phyloP scores from a whole-genome alignment of 2,797 vertebrate genomes.

The Chelon labrosus region DNA sequence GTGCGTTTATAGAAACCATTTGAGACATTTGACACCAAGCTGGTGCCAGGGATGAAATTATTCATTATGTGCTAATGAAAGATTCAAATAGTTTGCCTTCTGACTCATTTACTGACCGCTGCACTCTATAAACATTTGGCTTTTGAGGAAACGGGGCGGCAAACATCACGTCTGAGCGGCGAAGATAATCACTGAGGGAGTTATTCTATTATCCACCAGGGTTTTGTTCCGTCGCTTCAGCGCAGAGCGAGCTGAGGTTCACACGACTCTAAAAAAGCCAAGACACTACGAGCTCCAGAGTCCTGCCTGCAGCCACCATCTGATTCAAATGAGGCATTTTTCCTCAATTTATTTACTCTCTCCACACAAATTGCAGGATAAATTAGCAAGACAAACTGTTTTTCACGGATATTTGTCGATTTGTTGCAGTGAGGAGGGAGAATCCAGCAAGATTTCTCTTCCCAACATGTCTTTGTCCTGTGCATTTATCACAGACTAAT shows the following conservation, averaged over 20 bases:
- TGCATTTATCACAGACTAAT: no score
- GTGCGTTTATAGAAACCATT: not conserved
- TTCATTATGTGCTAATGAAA: not conserved
- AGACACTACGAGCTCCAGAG: not conserved
- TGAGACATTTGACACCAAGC: not conserved
- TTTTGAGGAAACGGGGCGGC: not conserved
- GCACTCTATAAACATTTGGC: conserved; percentile 9
- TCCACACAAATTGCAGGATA: not conserved
- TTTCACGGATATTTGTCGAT: not conserved
- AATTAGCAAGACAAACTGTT: not conserved
- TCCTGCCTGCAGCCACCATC: conserved; percentile 3
- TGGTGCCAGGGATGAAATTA: not conserved
- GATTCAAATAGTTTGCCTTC: not conserved
- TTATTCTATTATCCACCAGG: not conserved
- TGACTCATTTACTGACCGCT: not conserved
- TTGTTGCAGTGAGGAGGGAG: not conserved
- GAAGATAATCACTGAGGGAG: not conserved
- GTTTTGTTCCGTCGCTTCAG: not conserved
- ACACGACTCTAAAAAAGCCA: not conserved
- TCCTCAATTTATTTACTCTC: conserved; percentile 10
- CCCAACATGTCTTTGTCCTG: no score
- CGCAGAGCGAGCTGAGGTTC: not conserved
- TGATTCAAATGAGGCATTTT: not conserved
- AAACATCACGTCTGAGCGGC: not conserved
- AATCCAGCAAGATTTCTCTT: not conserved